Conservation (phyloP, 1,140 invertebrate species). For the Drosophila gunungcola region DNA sequence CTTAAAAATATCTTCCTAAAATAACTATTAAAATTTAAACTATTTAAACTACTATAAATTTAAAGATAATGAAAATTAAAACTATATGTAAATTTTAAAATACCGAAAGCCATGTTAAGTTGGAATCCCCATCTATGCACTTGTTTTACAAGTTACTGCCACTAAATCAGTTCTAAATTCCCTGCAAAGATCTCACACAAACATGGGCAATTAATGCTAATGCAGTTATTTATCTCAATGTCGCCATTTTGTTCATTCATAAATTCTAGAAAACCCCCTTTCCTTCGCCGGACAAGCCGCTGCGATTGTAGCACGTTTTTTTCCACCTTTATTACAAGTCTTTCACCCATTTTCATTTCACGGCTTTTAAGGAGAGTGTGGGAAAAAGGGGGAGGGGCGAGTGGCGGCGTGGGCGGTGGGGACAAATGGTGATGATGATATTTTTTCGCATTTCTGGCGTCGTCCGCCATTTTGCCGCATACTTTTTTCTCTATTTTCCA, state of each 20-base stretch:
- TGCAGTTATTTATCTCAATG: slow-evolving; percentile 70
- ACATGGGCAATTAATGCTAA: slow-evolving; percentile 57
- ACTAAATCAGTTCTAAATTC: not conserved
- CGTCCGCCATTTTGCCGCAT: slow-evolving; percentile 77
- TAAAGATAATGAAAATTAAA: too few relatives aligned
- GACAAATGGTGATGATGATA: slow-evolving; percentile 35
- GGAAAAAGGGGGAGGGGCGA: not conserved
- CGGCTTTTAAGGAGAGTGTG: slow-evolving; percentile 23
- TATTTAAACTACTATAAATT: too few relatives aligned
- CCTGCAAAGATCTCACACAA: not conserved
- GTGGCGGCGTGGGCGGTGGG: slow-evolving; percentile 3
- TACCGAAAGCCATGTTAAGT: too few relatives aligned
- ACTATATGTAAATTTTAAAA: too few relatives aligned
- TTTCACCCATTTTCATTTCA: slow-evolving; percentile 56
- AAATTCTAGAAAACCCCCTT: slow-evolving; percentile 16
- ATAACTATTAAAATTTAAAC: too few relatives aligned
- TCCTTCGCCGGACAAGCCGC: not conserved
- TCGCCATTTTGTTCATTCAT: slow-evolving; percentile 68
- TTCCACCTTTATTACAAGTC: slow-evolving; percentile 52
- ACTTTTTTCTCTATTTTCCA: slow-evolving; percentile 77
- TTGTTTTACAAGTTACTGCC: not conserved
- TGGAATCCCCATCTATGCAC: not conserved
- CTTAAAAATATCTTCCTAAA: too few relatives aligned
- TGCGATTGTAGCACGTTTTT: slow-evolving; percentile 48
- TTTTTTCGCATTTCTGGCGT: slow-evolving; percentile 70